Base-by-base conservation (phyloP, 1,140 invertebrate species). In the Eciton burchellii region DNA sequence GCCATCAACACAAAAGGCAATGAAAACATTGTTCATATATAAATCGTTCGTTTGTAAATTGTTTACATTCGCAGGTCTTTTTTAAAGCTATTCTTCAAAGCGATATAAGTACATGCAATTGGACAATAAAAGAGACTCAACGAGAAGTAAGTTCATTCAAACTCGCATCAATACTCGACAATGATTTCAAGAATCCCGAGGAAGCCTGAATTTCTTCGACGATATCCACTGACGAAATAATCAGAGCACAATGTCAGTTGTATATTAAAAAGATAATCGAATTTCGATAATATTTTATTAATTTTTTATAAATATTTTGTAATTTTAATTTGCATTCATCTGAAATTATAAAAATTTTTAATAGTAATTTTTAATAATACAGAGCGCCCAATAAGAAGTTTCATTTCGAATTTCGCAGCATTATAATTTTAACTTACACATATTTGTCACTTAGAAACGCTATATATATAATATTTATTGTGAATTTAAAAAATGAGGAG, bases 41-140 rank as follows among this genome's bases (percentile, higher is more conserved):
- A 35, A 35, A 21, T 72, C 84, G 35, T 35, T 35, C 6, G 6
- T 35, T 35, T 35, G 6, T 35, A 35, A 3, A 35, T 3, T 35
- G 6, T 35, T 35, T 35, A 35, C 6, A 35, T 6, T 6, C 6
- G 6, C 89, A 91, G 95, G 94, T 19, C 88, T 96, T 8, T 94
- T 95, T 72, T 94, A 95, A 95, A 89, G 95, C 94, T 0, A 96
- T 96, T 47, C 82, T 93, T 2, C 95, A 95, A 91, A 95, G 95
- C 84, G 95, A 95, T 45, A 91, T 92, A 21, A 93, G 93, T 0
- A 92, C 88, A 12, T 89, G 84, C 81, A 88, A 91, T 2, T 95
- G 94, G 94, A 19, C 16, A 8, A 1, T 49, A n/a, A 29, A 1
- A 12, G 4, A 47, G 12, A 63, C 47, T 12, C 52, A 66, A 19